Evolutionary conservation across 2,797 vertebrate genomes (phyloP).

Genomic region (Hemitrygon akajei): DNA sequence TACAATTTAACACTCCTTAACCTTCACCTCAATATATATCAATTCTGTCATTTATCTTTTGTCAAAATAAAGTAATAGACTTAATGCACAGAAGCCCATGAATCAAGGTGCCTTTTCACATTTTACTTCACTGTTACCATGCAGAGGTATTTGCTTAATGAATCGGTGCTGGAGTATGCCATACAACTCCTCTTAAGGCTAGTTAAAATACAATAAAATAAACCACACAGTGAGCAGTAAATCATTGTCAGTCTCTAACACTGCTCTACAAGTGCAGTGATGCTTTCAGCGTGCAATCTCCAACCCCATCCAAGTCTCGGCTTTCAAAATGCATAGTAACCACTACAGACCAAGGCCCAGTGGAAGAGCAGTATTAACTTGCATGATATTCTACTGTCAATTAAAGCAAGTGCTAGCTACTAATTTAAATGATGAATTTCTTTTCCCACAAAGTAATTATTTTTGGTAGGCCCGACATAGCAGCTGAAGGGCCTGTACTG

Average conservation of each 20-base stretch:
- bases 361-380: not conserved
- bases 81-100: slow-evolving; percentile 35
- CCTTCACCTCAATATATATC: slow-evolving; percentile 54
- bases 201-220: slow-evolving; percentile 40
- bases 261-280: not conserved
- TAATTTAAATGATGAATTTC: not conserved
- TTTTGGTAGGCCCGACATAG: too few relatives aligned
- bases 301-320: not conserved
- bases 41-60: slow-evolving; percentile 53
- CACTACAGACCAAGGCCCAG: not conserved
- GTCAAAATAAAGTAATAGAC: slow-evolving; percentile 40
- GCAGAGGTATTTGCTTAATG: slow-evolving; percentile 54
- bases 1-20: slow-evolving; percentile 57
- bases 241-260: slow-evolving; percentile 14
- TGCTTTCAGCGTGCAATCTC: not conserved
- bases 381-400: not conserved
- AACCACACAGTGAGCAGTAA: slow-evolving; percentile 38
- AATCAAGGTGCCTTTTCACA: slow-evolving; percentile 41
- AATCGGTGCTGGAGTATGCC: slow-evolving; percentile 62
- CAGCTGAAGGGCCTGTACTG: too few relatives aligned
- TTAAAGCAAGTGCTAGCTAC: not conserved
- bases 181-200: slow-evolving; percentile 45
- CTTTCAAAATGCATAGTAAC: not conserved
- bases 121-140: slow-evolving; percentile 52
- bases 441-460: too few relatives aligned